These are phyloP conservation scores for Drosophila acutilabella DNA, from an alignment of 2,888 invertebrate species.

Conservation along the genomic window DNA sequence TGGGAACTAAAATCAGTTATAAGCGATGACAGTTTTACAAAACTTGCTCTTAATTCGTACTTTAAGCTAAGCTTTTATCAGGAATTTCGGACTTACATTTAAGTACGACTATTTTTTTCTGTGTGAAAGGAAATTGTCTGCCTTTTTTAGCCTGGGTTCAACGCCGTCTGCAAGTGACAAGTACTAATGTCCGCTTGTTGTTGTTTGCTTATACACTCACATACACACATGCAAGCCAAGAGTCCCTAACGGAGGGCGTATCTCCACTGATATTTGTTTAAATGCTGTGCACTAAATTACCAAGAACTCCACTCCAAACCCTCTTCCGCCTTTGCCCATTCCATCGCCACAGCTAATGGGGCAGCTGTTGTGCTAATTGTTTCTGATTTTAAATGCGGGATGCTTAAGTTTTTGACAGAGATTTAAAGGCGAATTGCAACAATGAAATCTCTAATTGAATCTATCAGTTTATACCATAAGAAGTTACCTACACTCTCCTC, in stretches of 20 bases:
- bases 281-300: conserved; percentile 77
- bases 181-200: conserved; percentile 76
- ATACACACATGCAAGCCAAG: conserved; percentile 29
- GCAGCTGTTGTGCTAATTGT: conserved; percentile 79
- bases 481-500: neutral
- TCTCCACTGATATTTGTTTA: conserved; percentile 73
- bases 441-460: neutral
- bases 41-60: too few relatives aligned
- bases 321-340: neutral
- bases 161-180: conserved; percentile 76
- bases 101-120: too few relatives aligned
- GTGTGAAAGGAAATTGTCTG: neutral
- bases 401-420: conserved; percentile 38
- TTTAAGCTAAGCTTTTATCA: too few relatives aligned
- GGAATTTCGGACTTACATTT: too few relatives aligned
- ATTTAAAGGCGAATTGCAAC: conserved; percentile 4
- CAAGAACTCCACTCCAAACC: conserved; percentile 51
- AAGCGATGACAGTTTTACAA: too few relatives aligned
- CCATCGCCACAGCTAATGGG: conserved; percentile 59
- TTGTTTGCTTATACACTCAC: conserved; percentile 44
- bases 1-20: too few relatives aligned
- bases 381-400: conserved; percentile 71
- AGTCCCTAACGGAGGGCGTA: conserved; percentile 23
- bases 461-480: neutral
- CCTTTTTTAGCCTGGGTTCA: conserved; percentile 26